Evolutionary conservation across 2,888 invertebrate genomes (phyloP).

Genomic region (Molorchus minor): DNA sequence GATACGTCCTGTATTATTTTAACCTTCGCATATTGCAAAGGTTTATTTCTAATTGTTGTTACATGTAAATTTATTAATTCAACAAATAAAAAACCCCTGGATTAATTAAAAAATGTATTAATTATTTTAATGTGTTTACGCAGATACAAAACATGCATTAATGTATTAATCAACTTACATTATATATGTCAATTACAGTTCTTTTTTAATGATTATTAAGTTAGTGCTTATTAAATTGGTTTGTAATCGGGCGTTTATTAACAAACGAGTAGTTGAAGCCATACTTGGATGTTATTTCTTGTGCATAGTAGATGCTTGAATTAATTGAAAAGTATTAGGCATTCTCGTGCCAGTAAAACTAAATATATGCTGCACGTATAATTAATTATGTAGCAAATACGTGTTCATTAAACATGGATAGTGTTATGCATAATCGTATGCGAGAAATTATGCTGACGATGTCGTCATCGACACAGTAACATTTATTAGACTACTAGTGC

Average conservation of each 20-base stretch:
- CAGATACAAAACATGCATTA: conserved; percentile 33
- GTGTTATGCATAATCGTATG: no score
- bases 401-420: no score
- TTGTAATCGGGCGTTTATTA: neutral
- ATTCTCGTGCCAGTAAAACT: no score
- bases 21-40: conserved; percentile 33
- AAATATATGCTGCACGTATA: no score
- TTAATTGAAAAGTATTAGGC: neutral
- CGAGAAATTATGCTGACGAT: no score
- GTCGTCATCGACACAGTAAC: no score
- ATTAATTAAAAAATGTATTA: conserved; percentile 32
- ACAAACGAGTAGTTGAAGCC: neutral
- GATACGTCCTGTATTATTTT: conserved; percentile 33
- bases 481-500: no score
- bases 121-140: conserved; percentile 23
- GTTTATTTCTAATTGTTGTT: conserved; percentile 36
- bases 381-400: no score
- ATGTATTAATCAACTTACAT: conserved; percentile 33
- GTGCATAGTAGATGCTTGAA: neutral
- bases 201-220: conserved; percentile 2
- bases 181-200: conserved; percentile 21
- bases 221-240: conserved; percentile 13
- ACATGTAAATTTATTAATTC: conserved; percentile 40
- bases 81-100: conserved; percentile 38
- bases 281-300: neutral